Base-by-base conservation (phyloP, 2,113 vertebrate species). In the Podilymbus podiceps region DNA sequence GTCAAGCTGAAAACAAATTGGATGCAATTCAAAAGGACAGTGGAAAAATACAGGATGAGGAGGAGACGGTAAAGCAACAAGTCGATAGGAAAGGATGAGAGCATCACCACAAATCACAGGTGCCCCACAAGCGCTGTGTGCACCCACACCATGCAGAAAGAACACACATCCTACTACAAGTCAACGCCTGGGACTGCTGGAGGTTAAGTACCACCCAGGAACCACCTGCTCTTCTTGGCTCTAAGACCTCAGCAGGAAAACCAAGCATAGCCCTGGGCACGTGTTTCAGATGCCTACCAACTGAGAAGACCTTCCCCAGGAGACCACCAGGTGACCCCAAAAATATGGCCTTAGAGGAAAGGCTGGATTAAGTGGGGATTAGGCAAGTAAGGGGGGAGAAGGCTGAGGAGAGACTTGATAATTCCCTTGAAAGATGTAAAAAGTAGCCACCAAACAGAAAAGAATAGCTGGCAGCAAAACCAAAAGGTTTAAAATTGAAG, bases 11-110 rank as follows among this genome's bases (percentile, higher is more conserved):
- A 94, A 97, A 85, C n/a, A 83, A 93, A 86, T 30, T 66, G 63
- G 67, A 86, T 73, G 20, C 6, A 53, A 90, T 88, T 95, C 82
- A 86, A 62, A 79, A 95, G 75, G 67, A 60, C 67, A 88, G 58
- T 73, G 88, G 85, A 92, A 94, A 96, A 94, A 83, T 42, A 92
- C 72, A 92, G 63, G 35, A 90, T 46, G 24, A 96, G 40, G 30
- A 82, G 44, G 35, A 63, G 15, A 83, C 8, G 8, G 55, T 69
- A 83, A 87, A 92, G 40, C 49, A 83, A 82, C 35, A 75, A 44
- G 27, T 68, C n/a, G 92, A 80, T 49, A 79, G 27, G 76, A 90
- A 73, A 46, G 17, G 46, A n/a, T 62, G 49, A 12, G 50, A 17
- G 19, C 35, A 79, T 40, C n/a, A 68, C 44, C 33, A 40, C 2